Percentiles rank a stretch among this genome's conserved stretches.
Conservation (phyloP, 2,888 invertebrate genomes). For the Pinctada fucata region DNA sequence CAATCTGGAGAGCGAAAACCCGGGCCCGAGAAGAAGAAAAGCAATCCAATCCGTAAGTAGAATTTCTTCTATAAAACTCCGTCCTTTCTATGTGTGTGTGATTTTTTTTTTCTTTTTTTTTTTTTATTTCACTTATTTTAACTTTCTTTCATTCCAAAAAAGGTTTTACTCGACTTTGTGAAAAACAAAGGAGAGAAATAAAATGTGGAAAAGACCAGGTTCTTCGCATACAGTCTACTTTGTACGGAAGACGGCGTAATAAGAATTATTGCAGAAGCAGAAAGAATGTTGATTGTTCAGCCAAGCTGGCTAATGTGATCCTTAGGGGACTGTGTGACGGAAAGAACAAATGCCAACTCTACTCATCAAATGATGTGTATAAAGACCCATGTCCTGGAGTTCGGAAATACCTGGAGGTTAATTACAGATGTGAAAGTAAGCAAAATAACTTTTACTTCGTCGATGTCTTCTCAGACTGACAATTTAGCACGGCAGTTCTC, state of each 20-base stretch:
- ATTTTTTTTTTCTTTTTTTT: too few relatives aligned
- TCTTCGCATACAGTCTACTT: conserved; percentile 11
- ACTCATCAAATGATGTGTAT: conserved; percentile 21
- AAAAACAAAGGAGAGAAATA: background rate
- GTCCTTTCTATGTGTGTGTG: too few relatives aligned
- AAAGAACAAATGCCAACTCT: conserved; percentile 7
- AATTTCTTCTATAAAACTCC: too few relatives aligned
- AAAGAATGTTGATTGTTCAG: conserved; percentile 7
- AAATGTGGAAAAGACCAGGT: conserved; percentile 4
- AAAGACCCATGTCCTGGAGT: conserved; percentile 35
- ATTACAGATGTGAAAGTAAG: conserved; percentile 29
- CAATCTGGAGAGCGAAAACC: too few relatives aligned
- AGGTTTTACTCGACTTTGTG: conserved; percentile 15
- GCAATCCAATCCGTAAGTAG: too few relatives aligned
- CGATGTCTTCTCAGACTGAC: too few relatives aligned
- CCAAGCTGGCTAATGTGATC: conserved; percentile 8
- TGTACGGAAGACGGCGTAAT: conserved; percentile 21
- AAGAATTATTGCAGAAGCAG: background rate
- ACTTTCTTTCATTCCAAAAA: too few relatives aligned
- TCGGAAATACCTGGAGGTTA: conserved; percentile 27
- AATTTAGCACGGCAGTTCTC: too few relatives aligned
- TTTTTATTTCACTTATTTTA: too few relatives aligned
- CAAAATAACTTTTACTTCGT: too few relatives aligned
- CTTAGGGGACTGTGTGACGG: conserved; percentile 27
- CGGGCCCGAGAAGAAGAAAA: too few relatives aligned